Percentiles rank a stretch among this genome's conserved stretches.
Conservation (phyloP, 2,113 vertebrate genomes). For the Eolophus roseicapilla region DNA sequence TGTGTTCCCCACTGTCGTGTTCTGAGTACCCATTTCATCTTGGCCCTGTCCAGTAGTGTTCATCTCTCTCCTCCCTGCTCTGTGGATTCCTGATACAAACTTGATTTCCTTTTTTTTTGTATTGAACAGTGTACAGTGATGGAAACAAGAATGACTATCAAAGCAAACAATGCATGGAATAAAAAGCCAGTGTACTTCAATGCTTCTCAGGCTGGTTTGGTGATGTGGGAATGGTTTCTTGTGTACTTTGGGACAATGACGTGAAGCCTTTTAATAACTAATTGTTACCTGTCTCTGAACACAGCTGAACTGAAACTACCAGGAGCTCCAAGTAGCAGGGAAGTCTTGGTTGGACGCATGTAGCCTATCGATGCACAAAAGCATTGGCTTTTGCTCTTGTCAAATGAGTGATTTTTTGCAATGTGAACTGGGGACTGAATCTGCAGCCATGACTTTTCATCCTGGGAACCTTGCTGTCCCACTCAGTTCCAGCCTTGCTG, state of each 20-base stretch:
- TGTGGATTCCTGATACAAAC: conserved; percentile 55
- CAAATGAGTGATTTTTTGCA: not conserved
- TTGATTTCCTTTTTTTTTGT: conserved; percentile 65
- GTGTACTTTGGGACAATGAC: not conserved
- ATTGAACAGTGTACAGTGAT: conserved; percentile 84
- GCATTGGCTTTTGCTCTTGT: not conserved
- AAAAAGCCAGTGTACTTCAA: conserved; percentile 92
- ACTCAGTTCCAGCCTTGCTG: not conserved
- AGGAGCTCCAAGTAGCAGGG: not conserved
- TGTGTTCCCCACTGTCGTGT: conserved; percentile 54
- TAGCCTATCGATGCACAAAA: not conserved
- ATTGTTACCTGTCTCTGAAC: not conserved
- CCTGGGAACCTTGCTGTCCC: not conserved
- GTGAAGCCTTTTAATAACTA: not conserved
- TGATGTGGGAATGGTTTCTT: not conserved
- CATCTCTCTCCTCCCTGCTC: conserved; percentile 29
- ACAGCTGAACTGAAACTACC: not conserved
- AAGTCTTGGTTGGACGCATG: rapidly evolving
- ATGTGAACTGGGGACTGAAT: not conserved
- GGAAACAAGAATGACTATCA: conserved; percentile 85
- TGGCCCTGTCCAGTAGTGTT: conserved; percentile 57
- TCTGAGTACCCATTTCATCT: conserved; percentile 59
- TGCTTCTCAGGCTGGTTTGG: conserved; percentile 52
- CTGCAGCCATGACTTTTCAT: not conserved
- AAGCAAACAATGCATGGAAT: conserved; percentile 95